Conservation (phyloP, 2,888 invertebrate species). For the Caenorhabditis sp. region DNA sequence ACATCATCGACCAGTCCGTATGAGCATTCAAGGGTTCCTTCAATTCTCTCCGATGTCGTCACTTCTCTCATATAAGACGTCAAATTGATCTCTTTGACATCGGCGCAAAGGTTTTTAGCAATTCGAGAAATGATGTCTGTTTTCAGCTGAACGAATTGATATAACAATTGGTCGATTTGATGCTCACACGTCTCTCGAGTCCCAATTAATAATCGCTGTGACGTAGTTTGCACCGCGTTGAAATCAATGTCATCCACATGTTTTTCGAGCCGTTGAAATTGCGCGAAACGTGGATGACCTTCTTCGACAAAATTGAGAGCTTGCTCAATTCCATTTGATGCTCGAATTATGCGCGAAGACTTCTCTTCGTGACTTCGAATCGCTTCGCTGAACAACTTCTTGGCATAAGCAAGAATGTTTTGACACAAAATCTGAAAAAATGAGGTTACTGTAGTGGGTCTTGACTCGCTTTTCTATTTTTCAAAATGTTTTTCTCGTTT, state of each 20-base stretch:
- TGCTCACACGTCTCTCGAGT: constrained; percentile 27
- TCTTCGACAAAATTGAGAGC: constrained; percentile 48
- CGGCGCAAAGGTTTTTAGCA: constrained; percentile 25
- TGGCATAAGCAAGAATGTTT: constrained; percentile 40
- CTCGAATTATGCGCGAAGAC: constrained; percentile 35
- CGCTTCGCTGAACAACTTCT: constrained; percentile 40
- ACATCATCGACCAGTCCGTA: constrained; percentile 39
- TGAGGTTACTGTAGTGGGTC: too few relatives aligned
- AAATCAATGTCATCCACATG: constrained; percentile 21
- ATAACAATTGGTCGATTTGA: constrained; percentile 15
- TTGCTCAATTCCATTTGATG: constrained; percentile 50
- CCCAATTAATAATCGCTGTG: constrained; percentile 18
- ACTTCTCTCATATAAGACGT: constrained; percentile 48
- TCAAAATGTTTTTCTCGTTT: too few relatives aligned
- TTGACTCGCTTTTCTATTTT: too few relatives aligned
- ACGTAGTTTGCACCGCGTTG: constrained; percentile 13
- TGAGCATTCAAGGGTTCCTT: constrained; percentile 38
- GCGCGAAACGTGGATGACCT: constrained; percentile 29
- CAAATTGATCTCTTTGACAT: constrained; percentile 12
- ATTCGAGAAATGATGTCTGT: constrained; percentile 15
- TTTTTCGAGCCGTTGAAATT: constrained; percentile 26
- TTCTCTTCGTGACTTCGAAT: constrained; percentile 32
- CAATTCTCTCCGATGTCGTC: constrained; percentile 29
- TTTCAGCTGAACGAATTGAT: constrained; percentile 18
- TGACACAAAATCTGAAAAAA: constrained; percentile 50